Evolutionary conservation across 2,113 vertebrate species (phyloP).

Genomic region (Thalassoma bifasciatum): DNA sequence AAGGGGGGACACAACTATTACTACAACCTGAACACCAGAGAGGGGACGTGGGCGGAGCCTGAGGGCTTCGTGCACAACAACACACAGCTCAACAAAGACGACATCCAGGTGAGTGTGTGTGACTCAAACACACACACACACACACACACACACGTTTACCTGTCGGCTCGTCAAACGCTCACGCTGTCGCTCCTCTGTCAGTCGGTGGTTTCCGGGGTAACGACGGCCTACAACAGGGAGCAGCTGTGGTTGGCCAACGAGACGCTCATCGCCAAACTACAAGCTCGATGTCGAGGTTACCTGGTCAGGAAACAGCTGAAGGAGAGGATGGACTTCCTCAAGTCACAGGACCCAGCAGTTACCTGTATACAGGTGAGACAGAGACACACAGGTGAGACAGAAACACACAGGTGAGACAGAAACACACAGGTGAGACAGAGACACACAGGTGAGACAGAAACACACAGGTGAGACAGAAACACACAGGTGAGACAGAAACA

Average conservation of each 20-base stretch:
- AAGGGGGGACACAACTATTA: constrained; percentile 97
- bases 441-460: too few species aligned
- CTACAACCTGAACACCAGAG: constrained; percentile 87
- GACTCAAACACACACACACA: neutral
- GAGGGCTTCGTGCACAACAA: constrained; percentile 88
- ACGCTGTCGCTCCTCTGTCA: constrained; percentile 27
- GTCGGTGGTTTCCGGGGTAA: constrained; percentile 93
- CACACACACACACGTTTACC: too few species aligned
- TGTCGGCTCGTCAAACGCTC: neutral
- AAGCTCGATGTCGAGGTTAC: constrained; percentile 94
- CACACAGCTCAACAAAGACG: constrained; percentile 91
- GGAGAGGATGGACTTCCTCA: constrained; percentile 89
- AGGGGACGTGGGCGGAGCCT: constrained; percentile 94
- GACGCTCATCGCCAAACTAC: constrained; percentile 90
- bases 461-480: too few species aligned
- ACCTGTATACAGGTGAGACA: constrained; percentile 91
- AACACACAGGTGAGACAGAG: too few species aligned
- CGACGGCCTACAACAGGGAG: constrained; percentile 94
- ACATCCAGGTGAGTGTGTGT: constrained; percentile 89
- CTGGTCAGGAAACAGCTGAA: constrained; percentile 88
- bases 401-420: too few species aligned
- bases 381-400: too few species aligned
- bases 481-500: too few species aligned
- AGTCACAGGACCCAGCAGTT: constrained; percentile 91
- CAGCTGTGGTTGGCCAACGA: constrained; percentile 98